These are phyloP conservation scores for Amphipoea lucens DNA, from an alignment of 2,888 invertebrate genomes.

Conservation along the genomic window DNA sequence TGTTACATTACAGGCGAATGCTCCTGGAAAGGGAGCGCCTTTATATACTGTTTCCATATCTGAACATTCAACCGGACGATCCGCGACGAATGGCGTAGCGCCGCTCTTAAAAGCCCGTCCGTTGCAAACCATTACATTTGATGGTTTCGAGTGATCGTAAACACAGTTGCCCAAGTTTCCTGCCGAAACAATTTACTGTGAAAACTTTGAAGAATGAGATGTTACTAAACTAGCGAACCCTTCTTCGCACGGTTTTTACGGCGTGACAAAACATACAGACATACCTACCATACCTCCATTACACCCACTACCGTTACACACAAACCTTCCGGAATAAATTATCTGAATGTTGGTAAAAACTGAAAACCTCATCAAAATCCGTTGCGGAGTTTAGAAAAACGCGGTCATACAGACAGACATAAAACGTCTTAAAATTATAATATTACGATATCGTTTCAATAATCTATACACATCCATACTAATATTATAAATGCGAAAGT, in stretches of 20 bases:
- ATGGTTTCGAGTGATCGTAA: constrained; percentile 52
- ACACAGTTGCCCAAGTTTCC: constrained; percentile 58
- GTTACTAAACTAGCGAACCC: not conserved
- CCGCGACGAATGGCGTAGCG: constrained; percentile 42
- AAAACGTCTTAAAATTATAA: not conserved
- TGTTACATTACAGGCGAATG: not conserved
- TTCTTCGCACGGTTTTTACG: not conserved
- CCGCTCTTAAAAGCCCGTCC: constrained; percentile 43
- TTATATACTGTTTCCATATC: constrained; percentile 26
- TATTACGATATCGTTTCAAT: no score
- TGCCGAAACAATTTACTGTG: constrained; percentile 27
- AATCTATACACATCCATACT: no score
- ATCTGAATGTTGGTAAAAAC: not conserved
- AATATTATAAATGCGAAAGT: no score
- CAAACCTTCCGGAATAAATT: not conserved
- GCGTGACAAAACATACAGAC: not conserved
- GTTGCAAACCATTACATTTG: constrained; percentile 50
- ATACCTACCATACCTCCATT: not conserved
- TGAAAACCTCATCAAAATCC: not conserved
- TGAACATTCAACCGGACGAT: constrained; percentile 26
- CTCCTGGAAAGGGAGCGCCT: not conserved
- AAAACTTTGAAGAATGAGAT: constrained; percentile 41
- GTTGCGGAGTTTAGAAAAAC: not conserved
- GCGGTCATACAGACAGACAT: not conserved
- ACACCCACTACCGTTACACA: not conserved